Percentiles rank a stretch among this genome's conserved stretches.
Conservation (phyloP, 2,888 invertebrate species). For the Noctua janthina region DNA sequence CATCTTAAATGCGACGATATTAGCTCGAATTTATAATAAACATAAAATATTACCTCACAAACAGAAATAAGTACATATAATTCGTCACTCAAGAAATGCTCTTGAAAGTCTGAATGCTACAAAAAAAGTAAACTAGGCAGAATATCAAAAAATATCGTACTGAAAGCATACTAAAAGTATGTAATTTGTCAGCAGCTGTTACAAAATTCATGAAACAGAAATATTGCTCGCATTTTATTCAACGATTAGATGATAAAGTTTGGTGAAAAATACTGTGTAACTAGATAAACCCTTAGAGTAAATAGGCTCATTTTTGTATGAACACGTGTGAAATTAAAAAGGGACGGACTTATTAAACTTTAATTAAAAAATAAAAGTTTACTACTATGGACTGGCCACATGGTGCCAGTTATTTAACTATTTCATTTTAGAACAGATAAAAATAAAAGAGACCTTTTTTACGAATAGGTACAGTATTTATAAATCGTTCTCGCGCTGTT, state of each 20-base stretch:
- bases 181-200: slow-evolving; percentile 37
- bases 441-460: slow-evolving; percentile 16
- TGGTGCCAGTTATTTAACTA: slow-evolving; percentile 32
- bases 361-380: slow-evolving; percentile 29
- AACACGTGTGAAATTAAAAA: slow-evolving; percentile 18
- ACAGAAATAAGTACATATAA: not conserved
- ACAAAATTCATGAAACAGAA: slow-evolving; percentile 24
- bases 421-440: slow-evolving; percentile 32
- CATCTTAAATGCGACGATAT: not conserved
- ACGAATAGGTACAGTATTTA: slow-evolving; percentile 2
- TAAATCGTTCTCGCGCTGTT: slow-evolving; percentile 17
- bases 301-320: not conserved
- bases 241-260: slow-evolving; percentile 5
- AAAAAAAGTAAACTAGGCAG: slow-evolving; percentile 4
- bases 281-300: not conserved
- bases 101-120: slow-evolving; percentile 9
- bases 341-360: slow-evolving; percentile 25
- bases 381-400: not conserved
- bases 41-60: not conserved
- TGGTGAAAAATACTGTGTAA: not conserved
- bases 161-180: slow-evolving; percentile 11
- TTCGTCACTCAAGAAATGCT: slow-evolving; percentile 22
- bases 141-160: slow-evolving; percentile 14
- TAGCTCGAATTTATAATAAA: slow-evolving; percentile 14
- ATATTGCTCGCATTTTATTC: slow-evolving; percentile 28